Percentiles rank a stretch among this genome's conserved stretches.
phyloP scores from a whole-genome alignment of 2,888 invertebrate species.

The Parasteatoda lunata region DNA sequence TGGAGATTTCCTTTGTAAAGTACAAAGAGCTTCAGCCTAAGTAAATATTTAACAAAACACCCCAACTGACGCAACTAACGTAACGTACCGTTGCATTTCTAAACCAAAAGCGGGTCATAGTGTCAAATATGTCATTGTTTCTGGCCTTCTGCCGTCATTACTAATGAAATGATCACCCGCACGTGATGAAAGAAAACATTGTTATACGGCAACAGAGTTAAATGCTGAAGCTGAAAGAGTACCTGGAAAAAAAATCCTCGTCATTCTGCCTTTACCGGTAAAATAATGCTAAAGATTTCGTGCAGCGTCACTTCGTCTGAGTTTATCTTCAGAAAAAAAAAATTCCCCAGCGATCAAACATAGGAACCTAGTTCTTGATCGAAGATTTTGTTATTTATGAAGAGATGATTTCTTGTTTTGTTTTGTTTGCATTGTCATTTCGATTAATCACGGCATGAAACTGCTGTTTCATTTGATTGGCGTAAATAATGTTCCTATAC shows the following conservation, averaged over 20 bases:
- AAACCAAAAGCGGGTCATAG: constrained; percentile 35
- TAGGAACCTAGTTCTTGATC: not conserved
- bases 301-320: not conserved
- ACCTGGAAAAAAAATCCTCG: not conserved
- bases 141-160: constrained; percentile 22
- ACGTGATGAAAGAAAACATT: constrained; percentile 8
- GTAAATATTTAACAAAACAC: not conserved
- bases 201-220: constrained; percentile 6
- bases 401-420: no score
- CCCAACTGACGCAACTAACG: not conserved
- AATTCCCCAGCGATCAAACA: not conserved
- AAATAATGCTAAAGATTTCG: not conserved
- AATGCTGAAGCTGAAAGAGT: constrained; percentile 8
- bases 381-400: no score
- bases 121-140: constrained; percentile 43
- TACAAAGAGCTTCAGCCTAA: not conserved
- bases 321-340: not conserved
- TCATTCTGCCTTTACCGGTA: not conserved
- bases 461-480: no score
- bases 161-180: constrained; percentile 23
- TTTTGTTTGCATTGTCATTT: no score
- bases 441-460: no score
- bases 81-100: constrained; percentile 15
- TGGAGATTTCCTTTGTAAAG: no score
- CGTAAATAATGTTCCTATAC: no score